phyloP scores from a whole-genome alignment of 1,140 invertebrate genomes.

The roundworm (Caenorhabditis elegans) region DNA sequence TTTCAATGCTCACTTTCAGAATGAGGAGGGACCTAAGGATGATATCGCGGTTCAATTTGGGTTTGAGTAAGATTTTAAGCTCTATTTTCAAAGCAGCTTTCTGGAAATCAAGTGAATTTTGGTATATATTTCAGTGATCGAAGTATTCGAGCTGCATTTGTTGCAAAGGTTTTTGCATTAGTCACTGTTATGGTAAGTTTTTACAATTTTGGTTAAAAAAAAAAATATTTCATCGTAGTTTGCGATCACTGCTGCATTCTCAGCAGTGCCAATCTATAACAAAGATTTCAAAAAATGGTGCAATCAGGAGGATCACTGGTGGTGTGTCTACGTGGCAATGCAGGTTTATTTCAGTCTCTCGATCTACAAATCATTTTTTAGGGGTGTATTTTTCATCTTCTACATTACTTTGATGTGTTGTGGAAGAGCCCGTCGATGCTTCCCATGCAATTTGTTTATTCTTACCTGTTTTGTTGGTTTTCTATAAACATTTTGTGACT shows the following conservation, averaged over 20 bases:
- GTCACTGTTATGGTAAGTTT: conserved; percentile 56
- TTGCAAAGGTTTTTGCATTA: conserved; percentile 61
- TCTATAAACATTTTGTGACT: not conserved
- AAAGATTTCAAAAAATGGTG: conserved; percentile 46
- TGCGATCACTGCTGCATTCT: conserved; percentile 60
- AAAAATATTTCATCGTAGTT: conserved; percentile 48
- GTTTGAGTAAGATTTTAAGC: too few relatives aligned
- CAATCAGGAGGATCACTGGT: conserved; percentile 38
- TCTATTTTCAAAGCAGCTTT: not conserved
- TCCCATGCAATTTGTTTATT: conserved; percentile 59
- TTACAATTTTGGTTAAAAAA: not conserved
- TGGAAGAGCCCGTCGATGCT: conserved; percentile 60
- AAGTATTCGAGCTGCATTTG: conserved; percentile 59
- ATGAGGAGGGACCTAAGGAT: too few relatives aligned
- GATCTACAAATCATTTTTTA: conserved; percentile 46
- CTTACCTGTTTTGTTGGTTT: conserved; percentile 56
- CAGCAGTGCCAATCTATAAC: conserved; percentile 58
- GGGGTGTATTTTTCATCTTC: conserved; percentile 60
- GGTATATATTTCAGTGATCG: conserved; percentile 50
- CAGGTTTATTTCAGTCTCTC: conserved; percentile 48
- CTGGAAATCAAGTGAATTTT: not conserved
- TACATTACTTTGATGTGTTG: conserved; percentile 65
- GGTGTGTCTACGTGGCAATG: conserved; percentile 50
- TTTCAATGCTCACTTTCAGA: too few relatives aligned
- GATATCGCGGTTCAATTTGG: too few relatives aligned